A percentile compares a stretch with the other conserved stretches of the same genome.
Conservation (phyloP, 2,797 vertebrate genomes). For the Anomalospiza imberbis region DNA sequence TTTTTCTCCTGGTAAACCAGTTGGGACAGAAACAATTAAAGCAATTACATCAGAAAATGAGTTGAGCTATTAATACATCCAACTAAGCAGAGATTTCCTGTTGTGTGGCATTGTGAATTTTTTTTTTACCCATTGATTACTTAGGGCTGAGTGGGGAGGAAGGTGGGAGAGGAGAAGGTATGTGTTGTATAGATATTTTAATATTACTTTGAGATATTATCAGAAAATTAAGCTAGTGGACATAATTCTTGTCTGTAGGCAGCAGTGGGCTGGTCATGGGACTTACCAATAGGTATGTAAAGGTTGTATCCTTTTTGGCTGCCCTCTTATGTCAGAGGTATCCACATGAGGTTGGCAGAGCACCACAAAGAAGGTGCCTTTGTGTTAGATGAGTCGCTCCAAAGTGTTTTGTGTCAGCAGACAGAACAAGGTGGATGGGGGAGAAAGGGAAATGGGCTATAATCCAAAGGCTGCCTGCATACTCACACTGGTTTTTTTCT, state of each 20-base stretch:
- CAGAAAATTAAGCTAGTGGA: slow-evolving; percentile 9
- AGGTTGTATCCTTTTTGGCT: not conserved
- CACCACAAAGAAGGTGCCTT: not conserved
- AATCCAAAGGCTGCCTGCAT: not conserved
- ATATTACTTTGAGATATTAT: not conserved
- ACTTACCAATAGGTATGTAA: not conserved
- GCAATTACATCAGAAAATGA: slow-evolving; percentile 43
- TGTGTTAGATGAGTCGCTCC: not conserved
- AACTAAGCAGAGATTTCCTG: slow-evolving; percentile 27
- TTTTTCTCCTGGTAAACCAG: slow-evolving; percentile 50
- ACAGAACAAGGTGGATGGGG: not conserved
- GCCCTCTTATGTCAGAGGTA: fast-evolving
- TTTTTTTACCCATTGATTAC: not conserved
- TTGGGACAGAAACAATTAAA: slow-evolving; percentile 54
- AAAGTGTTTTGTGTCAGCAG: not conserved
- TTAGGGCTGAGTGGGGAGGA: not conserved
- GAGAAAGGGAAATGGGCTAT: not conserved
- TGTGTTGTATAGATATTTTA: slow-evolving; percentile 18
- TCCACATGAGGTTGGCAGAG: not conserved
- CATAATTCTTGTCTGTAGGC: slow-evolving; percentile 16
- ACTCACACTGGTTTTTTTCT: not conserved
- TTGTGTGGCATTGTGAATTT: not conserved
- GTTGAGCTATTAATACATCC: slow-evolving; percentile 38
- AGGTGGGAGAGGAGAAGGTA: not conserved
- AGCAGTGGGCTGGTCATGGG: not conserved